Evolutionary conservation across 2,113 vertebrate genomes (phyloP).

Genomic region (Urocitellus parryii): DNA sequence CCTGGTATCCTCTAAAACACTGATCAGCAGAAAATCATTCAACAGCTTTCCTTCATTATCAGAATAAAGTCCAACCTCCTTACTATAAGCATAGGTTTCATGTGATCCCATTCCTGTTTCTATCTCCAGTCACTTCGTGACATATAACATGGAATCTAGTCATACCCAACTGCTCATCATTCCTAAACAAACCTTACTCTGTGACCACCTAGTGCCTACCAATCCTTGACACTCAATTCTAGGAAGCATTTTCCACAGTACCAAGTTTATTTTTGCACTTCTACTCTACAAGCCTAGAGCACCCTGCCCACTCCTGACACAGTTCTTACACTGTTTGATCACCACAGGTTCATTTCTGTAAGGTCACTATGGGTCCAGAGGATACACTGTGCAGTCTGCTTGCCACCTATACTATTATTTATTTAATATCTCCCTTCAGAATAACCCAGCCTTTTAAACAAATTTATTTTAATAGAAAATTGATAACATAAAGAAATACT

Average conservation of each 20-base stretch:
- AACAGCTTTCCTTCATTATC: neutral
- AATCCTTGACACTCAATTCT: neutral
- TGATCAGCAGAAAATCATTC: neutral
- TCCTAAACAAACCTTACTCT: neutral
- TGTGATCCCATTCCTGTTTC: neutral
- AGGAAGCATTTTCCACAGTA: neutral
- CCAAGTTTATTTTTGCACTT: neutral
- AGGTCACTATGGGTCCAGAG: neutral
- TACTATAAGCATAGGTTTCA: neutral
- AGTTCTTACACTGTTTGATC: neutral
- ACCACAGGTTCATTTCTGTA: neutral
- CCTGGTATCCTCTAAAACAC: neutral
- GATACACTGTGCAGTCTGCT: neutral
- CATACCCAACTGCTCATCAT: neutral
- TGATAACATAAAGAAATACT: conserved; percentile 53
- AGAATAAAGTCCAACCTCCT: neutral
- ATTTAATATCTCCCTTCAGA: conserved; percentile 41
- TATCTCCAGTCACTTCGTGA: neutral
- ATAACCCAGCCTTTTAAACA: conserved; percentile 28
- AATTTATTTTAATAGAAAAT: conserved; percentile 48
- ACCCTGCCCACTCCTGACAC: neutral
- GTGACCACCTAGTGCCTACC: neutral
- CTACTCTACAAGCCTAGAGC: neutral
- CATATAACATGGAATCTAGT: neutral
- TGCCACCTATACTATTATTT: neutral